Conservation (phyloP, 2,888 invertebrate genomes). For the Agonopterix alstromeriana region DNA sequence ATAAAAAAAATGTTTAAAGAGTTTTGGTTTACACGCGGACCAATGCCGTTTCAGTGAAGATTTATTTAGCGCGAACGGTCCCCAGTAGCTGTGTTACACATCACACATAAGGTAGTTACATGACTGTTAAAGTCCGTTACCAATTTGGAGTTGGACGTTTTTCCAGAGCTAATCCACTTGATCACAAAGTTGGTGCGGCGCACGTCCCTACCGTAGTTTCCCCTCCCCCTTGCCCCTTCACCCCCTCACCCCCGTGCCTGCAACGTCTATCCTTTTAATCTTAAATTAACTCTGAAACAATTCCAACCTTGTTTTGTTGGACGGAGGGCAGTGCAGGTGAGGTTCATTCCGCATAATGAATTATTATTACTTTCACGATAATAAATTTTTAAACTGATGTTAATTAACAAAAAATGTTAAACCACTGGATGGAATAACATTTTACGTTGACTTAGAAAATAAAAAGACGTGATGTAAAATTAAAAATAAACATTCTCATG, state of each 20-base stretch:
- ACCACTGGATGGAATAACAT: no score
- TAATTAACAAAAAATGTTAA: no score
- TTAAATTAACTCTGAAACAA: constrained; percentile 37
- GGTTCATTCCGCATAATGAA: constrained; percentile 5
- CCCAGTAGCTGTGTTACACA: no score
- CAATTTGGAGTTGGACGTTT: constrained; percentile 1
- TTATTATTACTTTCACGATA: constrained; percentile 10
- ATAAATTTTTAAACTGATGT: no score
- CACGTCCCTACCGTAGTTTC: constrained; percentile 22
- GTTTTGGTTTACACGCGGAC: no score
- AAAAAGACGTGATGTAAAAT: no score
- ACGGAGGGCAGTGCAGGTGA: not conserved
- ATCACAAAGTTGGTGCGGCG: constrained; percentile 28
- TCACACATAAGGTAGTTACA: no score
- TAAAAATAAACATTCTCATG: no score
- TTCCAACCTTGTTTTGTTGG: constrained; percentile 11
- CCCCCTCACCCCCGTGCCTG: constrained; percentile 1
- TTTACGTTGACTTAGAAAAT: no score
- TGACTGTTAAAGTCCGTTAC: not conserved
- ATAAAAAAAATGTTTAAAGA: no score
- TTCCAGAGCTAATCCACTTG: constrained; percentile 16
- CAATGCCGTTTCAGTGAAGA: no score
- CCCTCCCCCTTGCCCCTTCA: constrained; percentile 1
- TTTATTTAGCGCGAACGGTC: no score
- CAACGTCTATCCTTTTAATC: constrained; percentile 36